Conservation (phyloP, 2,113 vertebrate species). For the Passer domesticus region DNA sequence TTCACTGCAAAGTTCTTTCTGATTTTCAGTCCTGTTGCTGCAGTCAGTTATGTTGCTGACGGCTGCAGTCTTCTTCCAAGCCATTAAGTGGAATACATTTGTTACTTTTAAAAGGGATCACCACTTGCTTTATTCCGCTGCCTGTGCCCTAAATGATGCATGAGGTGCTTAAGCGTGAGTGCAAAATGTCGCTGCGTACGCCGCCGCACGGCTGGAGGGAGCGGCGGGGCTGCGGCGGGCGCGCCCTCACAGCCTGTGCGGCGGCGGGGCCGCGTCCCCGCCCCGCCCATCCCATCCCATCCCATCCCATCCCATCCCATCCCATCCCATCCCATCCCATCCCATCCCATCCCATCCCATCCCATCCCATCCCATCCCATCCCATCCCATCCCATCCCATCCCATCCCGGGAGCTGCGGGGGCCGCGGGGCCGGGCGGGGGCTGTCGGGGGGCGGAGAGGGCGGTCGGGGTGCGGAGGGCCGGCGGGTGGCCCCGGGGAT, state of each 20-base stretch:
- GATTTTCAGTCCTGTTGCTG: background rate
- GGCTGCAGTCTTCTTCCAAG: background rate
- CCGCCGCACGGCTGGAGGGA: rapidly evolving
- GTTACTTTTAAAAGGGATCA: background rate
- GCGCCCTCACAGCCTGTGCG: rapidly evolving
- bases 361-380: no score
- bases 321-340: no score
- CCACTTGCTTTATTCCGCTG: background rate
- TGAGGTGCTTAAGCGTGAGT: rapidly evolving
- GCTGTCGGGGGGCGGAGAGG: no score
- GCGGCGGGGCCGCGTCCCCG: background rate
- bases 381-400: no score
- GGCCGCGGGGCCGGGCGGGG: no score
- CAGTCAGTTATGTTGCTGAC: background rate
- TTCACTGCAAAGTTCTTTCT: background rate
- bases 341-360: no score
- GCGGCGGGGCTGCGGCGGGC: rapidly evolving
- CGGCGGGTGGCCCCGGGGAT: no score
- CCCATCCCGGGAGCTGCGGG: no score
- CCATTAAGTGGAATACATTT: background rate
- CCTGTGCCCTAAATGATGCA: background rate
- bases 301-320: no score
- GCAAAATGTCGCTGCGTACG: rapidly evolving
- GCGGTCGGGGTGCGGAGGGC: no score
- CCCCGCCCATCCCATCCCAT: no score